Base-by-base conservation (phyloP, 1,140 invertebrate genomes). In the Sitodiplosis mosellana region DNA sequence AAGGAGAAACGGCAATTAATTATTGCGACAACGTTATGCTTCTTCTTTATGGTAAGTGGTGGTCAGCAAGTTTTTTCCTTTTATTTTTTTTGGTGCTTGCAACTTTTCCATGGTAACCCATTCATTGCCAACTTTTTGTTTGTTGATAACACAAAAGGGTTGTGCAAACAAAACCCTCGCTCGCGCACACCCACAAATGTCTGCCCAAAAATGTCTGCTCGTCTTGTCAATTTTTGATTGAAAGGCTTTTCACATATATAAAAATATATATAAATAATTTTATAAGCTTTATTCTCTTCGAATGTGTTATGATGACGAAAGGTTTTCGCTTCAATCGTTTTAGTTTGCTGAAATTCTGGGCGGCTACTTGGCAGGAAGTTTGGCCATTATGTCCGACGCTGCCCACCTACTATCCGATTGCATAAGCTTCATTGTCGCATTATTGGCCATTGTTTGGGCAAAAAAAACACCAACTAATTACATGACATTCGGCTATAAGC, bases 371-470 rank as follows among this genome's bases (percentile, higher is more conserved):
- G 82, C 85, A 15, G 77, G 80, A 56, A 87, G 83, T 65, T 66
- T 88, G 48, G 83, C 86, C 10, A 77, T 87, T 53, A 81, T 87
- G 74, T 78, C 81, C 18, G 85, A 89, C 67, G 83, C 84, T 21
- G 84, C 84, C 27, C 85, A 89, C 69, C 72, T 89, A 60, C 68
- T 87, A 49, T 82, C 80, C 52, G 86, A 89, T 69, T 80, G 86
- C 55, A 77, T 81, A 49, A 83, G 83, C 51, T 88, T 88, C 65
- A 69, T 83, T 38, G 76, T 88, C 44, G 83, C 81, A 33, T 64
- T 88, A 47, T 69, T 84, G 51, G 81, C 84, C 4, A 74, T 88
- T 52, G 78, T 76, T 63, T 64, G 87, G 49, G 74, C 78, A 12
- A 65, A 69, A 17, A 69, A 76, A 52, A 69, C 72, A 3, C 72